Evolutionary conservation across 64 coral and sea anemone species (phyloP).

Genomic region (Montipora foliosa): DNA sequence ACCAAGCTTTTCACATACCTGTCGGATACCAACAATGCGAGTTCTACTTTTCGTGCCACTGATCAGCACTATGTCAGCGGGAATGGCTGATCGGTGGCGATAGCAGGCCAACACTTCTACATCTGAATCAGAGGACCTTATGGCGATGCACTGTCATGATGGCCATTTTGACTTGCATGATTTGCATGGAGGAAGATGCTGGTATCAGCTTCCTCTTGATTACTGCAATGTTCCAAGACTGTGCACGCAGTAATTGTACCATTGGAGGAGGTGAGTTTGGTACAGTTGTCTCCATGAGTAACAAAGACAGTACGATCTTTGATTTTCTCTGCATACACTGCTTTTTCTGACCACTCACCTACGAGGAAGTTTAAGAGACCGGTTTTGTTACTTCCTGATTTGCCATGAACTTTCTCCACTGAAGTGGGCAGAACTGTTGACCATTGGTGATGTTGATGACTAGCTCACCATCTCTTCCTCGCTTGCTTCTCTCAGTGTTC

Average conservation of each 20-base stretch:
- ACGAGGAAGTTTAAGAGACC: slow-evolving; percentile 2
- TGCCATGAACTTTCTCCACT: slow-evolving; percentile 45
- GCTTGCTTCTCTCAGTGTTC: slow-evolving; percentile 8
- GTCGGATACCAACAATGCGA: slow-evolving; percentile 1
- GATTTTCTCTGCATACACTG: slow-evolving; percentile 37
- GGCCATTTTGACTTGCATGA: slow-evolving; percentile 29
- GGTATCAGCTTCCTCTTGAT: slow-evolving; percentile 57
- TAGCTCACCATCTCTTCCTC: slow-evolving; percentile 17
- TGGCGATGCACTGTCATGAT: slow-evolving; percentile 5
- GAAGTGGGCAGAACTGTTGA: slow-evolving; percentile 17
- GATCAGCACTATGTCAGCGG: slow-evolving; percentile 52
- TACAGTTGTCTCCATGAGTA: slow-evolving; percentile 48
- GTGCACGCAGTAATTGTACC: not conserved
- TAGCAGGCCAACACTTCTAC: slow-evolving; percentile 71
- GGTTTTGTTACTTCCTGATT: slow-evolving; percentile 29
- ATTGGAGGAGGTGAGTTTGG: slow-evolving; percentile 40
- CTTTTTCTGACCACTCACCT: not conserved
- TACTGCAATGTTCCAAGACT: not conserved
- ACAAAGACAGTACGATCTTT: slow-evolving; percentile 48
- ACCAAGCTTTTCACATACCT: slow-evolving; percentile 43
- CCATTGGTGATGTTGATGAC: slow-evolving; percentile 14
- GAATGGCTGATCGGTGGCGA: slow-evolving; percentile 39
- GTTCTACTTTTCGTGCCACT: slow-evolving; percentile 64
- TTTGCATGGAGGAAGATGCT: slow-evolving; percentile 54
- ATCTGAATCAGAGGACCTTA: slow-evolving; percentile 67